Evolutionary conservation across 2,888 invertebrate genomes (phyloP), one percentile per base, ranked within the genome.

Genomic region (Coronaproctus castanopsis): DNA sequence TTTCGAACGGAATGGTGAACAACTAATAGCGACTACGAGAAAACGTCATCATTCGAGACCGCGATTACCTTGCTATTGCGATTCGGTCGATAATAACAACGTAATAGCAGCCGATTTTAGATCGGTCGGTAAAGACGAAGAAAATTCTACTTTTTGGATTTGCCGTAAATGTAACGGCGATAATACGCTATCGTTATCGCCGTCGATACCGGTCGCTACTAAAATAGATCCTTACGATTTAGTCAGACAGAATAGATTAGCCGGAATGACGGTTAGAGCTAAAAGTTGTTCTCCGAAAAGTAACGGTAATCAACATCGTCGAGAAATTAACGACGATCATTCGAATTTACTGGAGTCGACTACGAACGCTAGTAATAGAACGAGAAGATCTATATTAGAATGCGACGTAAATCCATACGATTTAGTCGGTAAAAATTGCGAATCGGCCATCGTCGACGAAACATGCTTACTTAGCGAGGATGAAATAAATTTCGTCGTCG

Each of bases 161-260:
- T 24, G 58, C 21, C 23, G 57, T 10, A 18, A 50, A 36, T 3
- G 61, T 52, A 8, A 36, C 57, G 18, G 36, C 19, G 3, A 21
- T 19, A 52, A 52, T 50, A 60, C 48, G 57, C 21, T 61, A 63
- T 24, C 66, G 65, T 5, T 8, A 5, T n/a, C 55, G 56, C 22
- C 59, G 52, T 1, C 51, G 58, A 14, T 51, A 61, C 22, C 55
- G 10, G 66, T 74, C 20, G n/a, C n/a, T n/a, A n/a, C n/a, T n/a
- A n/a, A n/a, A n/a, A n/a, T n/a, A n/a, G 85, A 88, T 72, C 88
- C 88, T 0, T 88, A 88, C 71, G 87, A 88, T 71, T 76, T 85
- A 65, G 85, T 88, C 83, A 77, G 88, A 67, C 78, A 86, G 64
- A 84, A 81, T 65, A 77, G 88, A 61, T 71, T 88, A 52, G 63